Conservation (phyloP, 2,797 vertebrate genomes). For the Coluber constrictor region DNA sequence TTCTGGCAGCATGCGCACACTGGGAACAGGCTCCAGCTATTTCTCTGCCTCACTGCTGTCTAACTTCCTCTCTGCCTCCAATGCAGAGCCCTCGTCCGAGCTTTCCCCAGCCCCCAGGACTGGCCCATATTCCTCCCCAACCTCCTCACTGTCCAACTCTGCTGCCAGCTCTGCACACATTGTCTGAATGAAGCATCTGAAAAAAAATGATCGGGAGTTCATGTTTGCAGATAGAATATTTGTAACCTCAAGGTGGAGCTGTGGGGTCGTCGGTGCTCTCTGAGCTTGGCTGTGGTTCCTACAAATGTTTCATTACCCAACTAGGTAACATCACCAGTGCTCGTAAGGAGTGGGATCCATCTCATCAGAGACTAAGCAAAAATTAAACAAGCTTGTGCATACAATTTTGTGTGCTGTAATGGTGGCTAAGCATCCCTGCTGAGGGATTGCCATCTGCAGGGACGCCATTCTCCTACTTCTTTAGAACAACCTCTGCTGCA, state of each 20-base stretch:
- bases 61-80: too few species aligned
- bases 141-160: too few species aligned
- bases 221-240: neutral
- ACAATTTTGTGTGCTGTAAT: neutral
- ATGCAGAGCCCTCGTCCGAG: too few species aligned
- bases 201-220: neutral
- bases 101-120: too few species aligned
- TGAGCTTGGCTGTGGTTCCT: neutral
- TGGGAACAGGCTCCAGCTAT: too few species aligned
- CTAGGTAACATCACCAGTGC: neutral
- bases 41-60: too few species aligned
- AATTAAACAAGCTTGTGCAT: neutral
- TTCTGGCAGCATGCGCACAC: too few species aligned
- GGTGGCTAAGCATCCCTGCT: neutral
- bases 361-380: neutral
- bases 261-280: neutral
- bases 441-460: neutral
- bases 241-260: neutral
- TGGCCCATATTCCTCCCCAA: too few species aligned
- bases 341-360: neutral
- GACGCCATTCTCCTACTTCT: neutral
- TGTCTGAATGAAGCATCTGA: neutral
- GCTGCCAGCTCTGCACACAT: too few species aligned
- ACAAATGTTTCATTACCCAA: neutral
- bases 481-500: neutral